Evolutionary conservation across 2,888 invertebrate genomes (phyloP), one percentile per base, ranked within the genome.

Genomic region (Xylophagus ater): DNA sequence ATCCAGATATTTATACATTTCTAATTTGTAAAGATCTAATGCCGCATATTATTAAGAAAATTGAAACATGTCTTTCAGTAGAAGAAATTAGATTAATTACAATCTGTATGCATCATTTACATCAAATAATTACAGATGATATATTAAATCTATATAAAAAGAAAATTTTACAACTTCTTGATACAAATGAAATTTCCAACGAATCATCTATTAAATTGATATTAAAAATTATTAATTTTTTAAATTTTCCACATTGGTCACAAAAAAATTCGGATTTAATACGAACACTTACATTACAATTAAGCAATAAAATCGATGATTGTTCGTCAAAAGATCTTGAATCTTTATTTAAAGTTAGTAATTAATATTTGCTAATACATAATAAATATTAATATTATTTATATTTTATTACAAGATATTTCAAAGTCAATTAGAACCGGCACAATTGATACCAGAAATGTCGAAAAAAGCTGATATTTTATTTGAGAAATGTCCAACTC

Each of bases 391-490:
- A n/a, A n/a, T n/a, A n/a, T n/a, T n/a, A n/a, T n/a, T n/a, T n/a
- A n/a, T n/a, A n/a, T n/a, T n/a, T n/a, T 55, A 3, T 59, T 56
- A 37, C 53, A n/a, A 69, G 54, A 54, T 68, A 21, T 66, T 69
- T 49, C 60, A 68, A 52, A 67, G 58, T 40, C 69, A 71, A 42
- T 53, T 66, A 41, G 72, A 73, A 51, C 73, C 73, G 3, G 69
- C 68, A 2, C 51, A 55, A 3, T 47, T 72, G 3, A 49, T 67
- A 2, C 59, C 58, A 29, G 59, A 62, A 21, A 54, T 72, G 0
- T 63, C 67, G 30, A 48, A 61, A 34, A 57, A 58, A 20, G 60
- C 67, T 0, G 60, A 62, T 31, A 56, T 59, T 40, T 52, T 62
- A 26, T 49, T 67, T 17, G 49, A 57, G 35, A 50, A 56, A 44